These are phyloP conservation scores for Dinomys branickii DNA, from an alignment of 2,113 vertebrate species.

Conservation along the genomic window DNA sequence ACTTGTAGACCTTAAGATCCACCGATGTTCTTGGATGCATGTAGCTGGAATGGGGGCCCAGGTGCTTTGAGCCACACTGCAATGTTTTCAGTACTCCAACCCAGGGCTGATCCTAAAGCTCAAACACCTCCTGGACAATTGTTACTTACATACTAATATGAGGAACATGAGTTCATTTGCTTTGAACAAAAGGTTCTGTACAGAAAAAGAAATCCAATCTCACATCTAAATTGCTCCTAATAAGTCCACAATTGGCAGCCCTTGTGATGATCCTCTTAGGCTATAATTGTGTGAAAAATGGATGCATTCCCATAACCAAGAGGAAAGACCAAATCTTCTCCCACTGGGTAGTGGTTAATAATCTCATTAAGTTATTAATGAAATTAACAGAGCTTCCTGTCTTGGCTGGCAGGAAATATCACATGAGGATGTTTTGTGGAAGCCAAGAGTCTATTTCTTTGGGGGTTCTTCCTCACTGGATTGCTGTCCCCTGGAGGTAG, in stretches of 20 bases:
- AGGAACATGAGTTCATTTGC: conserved; percentile 68
- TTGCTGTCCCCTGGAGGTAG: background rate
- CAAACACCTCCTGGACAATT: background rate
- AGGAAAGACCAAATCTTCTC: conserved; percentile 62
- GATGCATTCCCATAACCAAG: conserved; percentile 57
- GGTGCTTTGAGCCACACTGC: background rate
- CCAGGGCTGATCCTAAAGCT: background rate
- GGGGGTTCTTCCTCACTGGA: background rate
- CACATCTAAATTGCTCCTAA: conserved; percentile 68
- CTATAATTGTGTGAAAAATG: conserved; percentile 69
- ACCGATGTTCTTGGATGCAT: background rate
- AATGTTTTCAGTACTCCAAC: background rate
- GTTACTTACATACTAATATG: conserved; percentile 55
- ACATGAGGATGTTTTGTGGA: background rate
- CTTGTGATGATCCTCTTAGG: conserved; percentile 38
- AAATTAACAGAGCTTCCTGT: conserved; percentile 61
- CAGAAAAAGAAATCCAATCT: conserved; percentile 74
- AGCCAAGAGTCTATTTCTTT: background rate
- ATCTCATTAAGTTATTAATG: conserved; percentile 75
- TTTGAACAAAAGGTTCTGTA: conserved; percentile 67
- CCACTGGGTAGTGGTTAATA: conserved; percentile 55
- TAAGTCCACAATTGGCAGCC: conserved; percentile 65
- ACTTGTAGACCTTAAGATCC: background rate
- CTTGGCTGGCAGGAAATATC: conserved; percentile 13
- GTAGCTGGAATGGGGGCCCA: background rate